Percentiles rank a stretch among this genome's conserved stretches.
These are phyloP conservation scores for Brienomyrus brachyistius DNA, from an alignment of 2,113 vertebrate genomes.

Conservation along the genomic window DNA sequence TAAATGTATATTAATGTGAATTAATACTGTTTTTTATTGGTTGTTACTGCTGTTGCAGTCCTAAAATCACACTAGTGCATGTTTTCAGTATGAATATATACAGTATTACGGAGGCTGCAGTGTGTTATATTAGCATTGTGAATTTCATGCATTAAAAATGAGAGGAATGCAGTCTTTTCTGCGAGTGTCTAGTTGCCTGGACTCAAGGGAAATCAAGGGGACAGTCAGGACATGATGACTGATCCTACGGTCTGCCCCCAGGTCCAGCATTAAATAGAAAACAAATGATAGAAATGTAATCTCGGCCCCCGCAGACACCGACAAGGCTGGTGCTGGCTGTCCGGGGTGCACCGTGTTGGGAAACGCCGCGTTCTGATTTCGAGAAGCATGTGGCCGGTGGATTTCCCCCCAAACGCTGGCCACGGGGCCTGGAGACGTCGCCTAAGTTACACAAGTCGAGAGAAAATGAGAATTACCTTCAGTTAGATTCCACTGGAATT, in stretches of 20 bases:
- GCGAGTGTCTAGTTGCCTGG: not conserved
- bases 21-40: not conserved
- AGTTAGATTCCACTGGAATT: not conserved
- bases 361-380: constrained; percentile 39
- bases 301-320: not conserved
- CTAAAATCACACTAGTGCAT: not conserved
- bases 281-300: not conserved
- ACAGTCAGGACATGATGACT: constrained; percentile 1
- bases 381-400: constrained; percentile 29
- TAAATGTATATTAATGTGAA: not conserved
- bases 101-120: not conserved
- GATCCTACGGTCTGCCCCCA: constrained; percentile 1
- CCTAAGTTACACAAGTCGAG: not conserved
- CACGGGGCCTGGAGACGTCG: constrained; percentile 24
- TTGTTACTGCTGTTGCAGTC: not conserved
- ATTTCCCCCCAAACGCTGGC: constrained; percentile 23
- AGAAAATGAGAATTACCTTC: not conserved
- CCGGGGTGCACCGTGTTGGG: not conserved
- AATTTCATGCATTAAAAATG: constrained; percentile 15
- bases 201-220: constrained; percentile 56
- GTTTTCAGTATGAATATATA: not conserved
- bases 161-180: not conserved
- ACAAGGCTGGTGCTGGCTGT: not conserved
- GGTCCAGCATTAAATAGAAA: constrained; percentile 24
- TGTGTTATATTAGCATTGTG: constrained; percentile 23